Conservation (phyloP, 2,797 vertebrate genomes). For the Erithacus rubecula region DNA sequence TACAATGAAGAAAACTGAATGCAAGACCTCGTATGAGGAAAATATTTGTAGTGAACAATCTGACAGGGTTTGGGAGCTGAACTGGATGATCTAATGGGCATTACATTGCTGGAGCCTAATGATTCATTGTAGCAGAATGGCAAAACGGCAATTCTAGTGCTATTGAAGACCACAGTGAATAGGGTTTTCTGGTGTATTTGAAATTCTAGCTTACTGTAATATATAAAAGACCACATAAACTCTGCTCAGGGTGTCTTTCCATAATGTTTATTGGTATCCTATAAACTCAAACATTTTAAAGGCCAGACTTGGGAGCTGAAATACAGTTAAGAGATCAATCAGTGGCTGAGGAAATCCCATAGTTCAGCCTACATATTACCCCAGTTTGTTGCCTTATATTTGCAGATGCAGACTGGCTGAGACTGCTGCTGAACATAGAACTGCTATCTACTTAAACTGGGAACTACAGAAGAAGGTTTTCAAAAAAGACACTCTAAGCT, state of each 20-base stretch:
- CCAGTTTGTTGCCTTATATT: neutral
- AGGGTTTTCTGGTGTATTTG: neutral
- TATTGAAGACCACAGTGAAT: neutral
- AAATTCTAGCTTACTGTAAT: neutral
- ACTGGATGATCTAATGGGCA: constrained; percentile 30
- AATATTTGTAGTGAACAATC: constrained; percentile 50
- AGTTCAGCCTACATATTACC: accelerated
- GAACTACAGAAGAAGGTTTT: neutral
- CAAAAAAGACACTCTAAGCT: neutral
- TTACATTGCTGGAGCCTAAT: neutral
- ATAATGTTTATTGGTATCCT: neutral
- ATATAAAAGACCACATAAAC: neutral
- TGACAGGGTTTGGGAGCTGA: neutral
- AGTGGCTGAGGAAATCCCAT: neutral
- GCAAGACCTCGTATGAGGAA: neutral
- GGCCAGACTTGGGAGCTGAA: neutral
- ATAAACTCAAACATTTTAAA: neutral
- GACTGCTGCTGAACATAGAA: neutral
- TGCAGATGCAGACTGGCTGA: neutral
- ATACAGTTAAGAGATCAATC: neutral
- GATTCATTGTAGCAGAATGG: constrained; percentile 12
- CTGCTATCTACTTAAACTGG: neutral
- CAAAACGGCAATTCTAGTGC: neutral
- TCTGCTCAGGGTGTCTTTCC: neutral
- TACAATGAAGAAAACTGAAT: neutral